A percentile compares a stretch with the other conserved stretches of the same genome.
phyloP scores from a whole-genome alignment of 2,797 vertebrate genomes.

The Taenioides sp. region DNA sequence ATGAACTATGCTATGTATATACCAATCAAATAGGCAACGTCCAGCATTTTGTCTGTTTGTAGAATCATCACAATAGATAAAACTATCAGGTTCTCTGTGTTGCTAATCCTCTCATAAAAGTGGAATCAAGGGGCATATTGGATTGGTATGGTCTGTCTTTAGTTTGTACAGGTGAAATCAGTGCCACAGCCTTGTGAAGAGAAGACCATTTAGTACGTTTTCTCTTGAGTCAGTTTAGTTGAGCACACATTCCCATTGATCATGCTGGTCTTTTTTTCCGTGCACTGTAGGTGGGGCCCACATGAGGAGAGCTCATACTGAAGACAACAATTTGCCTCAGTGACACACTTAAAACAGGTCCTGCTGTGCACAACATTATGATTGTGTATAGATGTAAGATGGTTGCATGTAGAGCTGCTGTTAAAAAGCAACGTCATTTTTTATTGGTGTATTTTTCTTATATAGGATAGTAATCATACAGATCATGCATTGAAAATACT shows the following conservation, averaged over 20 bases:
- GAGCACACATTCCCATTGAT: conserved; percentile 33
- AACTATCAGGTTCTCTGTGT: conserved; percentile 37
- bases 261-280: conserved; percentile 25
- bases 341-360: conserved; percentile 54
- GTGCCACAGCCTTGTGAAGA: conserved; percentile 16
- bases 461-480: no score
- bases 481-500: no score
- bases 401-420: conserved; percentile 24
- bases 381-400: conserved; percentile 60
- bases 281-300: conserved; percentile 23
- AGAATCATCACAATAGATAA: no score
- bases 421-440: no score
- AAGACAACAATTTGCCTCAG: conserved; percentile 43
- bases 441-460: no score
- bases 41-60: no score
- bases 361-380: conserved; percentile 38
- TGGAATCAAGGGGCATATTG: background rate
- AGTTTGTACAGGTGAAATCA: conserved; percentile 24
- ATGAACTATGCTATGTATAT: no score
- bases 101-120: conserved; percentile 26
- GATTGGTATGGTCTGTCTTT: conserved; percentile 1
- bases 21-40: no score
- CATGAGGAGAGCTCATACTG: conserved; percentile 41
- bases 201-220: conserved; percentile 16
- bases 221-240: conserved; percentile 27